phyloP scores from a whole-genome alignment of 2,888 invertebrate genomes.

The Yponomeuta sedellus region DNA sequence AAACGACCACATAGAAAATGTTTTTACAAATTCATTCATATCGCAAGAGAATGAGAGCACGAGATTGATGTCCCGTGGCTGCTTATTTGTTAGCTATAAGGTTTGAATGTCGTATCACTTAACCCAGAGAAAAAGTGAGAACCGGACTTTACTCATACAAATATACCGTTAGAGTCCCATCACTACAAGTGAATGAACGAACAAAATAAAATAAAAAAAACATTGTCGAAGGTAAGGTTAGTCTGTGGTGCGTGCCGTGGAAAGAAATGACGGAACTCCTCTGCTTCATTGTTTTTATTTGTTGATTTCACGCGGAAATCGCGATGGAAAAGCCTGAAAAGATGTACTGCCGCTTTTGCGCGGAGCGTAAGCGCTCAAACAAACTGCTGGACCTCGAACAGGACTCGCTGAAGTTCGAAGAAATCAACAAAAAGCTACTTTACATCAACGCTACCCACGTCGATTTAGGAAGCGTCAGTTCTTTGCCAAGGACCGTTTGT shows the following conservation, averaged over 20 bases:
- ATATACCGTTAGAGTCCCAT: background rate
- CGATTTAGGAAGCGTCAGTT: conserved; percentile 41
- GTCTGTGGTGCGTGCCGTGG: conserved; percentile 4
- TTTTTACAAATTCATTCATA: too few species aligned
- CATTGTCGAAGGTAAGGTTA: background rate
- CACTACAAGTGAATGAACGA: background rate
- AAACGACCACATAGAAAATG: too few species aligned
- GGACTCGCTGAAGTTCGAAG: conserved; percentile 40
- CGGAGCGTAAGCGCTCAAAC: conserved; percentile 38
- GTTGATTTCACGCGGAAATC: conserved; percentile 7
- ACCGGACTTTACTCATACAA: background rate
- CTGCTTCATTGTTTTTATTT: background rate
- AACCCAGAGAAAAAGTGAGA: too few species aligned
- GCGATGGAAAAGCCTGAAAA: conserved; percentile 14
- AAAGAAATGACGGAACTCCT: conserved; percentile 5
- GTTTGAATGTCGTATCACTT: too few species aligned
- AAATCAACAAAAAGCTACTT: conserved; percentile 41
- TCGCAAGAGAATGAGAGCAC: too few species aligned
- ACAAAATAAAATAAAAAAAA: background rate
- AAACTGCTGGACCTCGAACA: conserved; percentile 44
- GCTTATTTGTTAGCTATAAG: too few species aligned
- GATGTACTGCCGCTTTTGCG: conserved; percentile 55
- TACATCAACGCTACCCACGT: conserved; percentile 58
- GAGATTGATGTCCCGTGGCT: too few species aligned
- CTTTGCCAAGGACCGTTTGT: conserved; percentile 56